Conservation (phyloP, 2,888 invertebrate species). For the Sturmia bella region DNA sequence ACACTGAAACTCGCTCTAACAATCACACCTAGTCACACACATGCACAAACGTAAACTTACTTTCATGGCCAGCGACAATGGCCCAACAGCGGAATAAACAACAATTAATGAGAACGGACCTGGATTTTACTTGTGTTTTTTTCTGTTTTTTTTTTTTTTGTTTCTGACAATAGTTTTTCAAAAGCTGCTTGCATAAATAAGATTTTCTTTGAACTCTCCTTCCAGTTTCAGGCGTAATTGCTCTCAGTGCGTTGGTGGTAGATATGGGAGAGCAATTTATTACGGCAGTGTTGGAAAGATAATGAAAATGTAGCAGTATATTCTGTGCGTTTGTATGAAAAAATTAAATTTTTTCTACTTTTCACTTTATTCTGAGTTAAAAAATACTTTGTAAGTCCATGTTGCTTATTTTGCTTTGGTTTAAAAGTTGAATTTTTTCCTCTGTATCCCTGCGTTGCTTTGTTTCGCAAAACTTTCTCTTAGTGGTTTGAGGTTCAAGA, state of each 20-base stretch:
- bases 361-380: conserved; percentile 31
- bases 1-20: not conserved
- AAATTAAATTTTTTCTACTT: conserved; percentile 7
- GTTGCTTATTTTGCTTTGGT: conserved; percentile 6
- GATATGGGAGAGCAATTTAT: not conserved
- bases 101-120: conserved; percentile 36
- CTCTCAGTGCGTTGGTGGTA: not conserved
- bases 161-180: conserved; percentile 18
- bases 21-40: not conserved
- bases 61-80: not conserved
- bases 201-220: not conserved
- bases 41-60: not conserved
- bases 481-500: conserved; percentile 39
- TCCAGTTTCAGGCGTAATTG: not conserved
- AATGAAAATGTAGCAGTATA: conserved; percentile 4
- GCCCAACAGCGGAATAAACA: conserved; percentile 1
- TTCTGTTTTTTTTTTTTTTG: no score
- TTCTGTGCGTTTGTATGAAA: not conserved
- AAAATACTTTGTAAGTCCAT: conserved; percentile 41
- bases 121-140: conserved; percentile 21
- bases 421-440: not conserved
- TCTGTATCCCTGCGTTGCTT: not conserved
- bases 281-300: not conserved
- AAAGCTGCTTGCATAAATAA: conserved; percentile 45
- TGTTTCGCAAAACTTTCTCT: conserved; percentile 30